These are phyloP conservation scores for Potorous gilbertii DNA, from an alignment of 2,797 vertebrate species.

Conservation along the genomic window DNA sequence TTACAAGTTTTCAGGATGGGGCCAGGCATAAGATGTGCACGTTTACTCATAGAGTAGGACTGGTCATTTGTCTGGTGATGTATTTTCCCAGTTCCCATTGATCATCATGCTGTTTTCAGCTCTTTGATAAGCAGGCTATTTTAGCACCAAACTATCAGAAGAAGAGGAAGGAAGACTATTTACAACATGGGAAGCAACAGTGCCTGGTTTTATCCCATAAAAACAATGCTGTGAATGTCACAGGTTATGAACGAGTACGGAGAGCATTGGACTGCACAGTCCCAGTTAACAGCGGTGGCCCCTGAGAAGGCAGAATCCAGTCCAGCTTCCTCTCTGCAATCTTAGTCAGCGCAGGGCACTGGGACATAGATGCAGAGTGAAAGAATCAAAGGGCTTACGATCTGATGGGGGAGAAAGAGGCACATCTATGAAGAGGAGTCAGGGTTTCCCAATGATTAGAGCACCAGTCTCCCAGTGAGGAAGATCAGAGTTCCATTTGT, in stretches of 20 bases:
- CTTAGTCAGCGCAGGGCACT: background rate
- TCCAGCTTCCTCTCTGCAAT: background rate
- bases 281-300: rapidly evolving
- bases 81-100: background rate
- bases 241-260: background rate
- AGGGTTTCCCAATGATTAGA: background rate
- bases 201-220: background rate
- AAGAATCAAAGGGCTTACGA: background rate
- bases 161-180: background rate
- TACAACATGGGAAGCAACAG: background rate
- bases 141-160: background rate
- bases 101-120: background rate
- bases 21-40: background rate
- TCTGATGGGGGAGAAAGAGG: background rate
- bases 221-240: background rate
- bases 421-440: rapidly evolving
- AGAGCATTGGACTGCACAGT: background rate
- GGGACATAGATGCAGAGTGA: background rate
- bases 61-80: background rate
- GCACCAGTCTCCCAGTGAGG: background rate
- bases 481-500: background rate
- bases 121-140: background rate
- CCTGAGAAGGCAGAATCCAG: background rate
- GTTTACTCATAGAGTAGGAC: background rate
- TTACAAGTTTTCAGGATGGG: slow-evolving; percentile 48